A percentile compares a stretch with the other conserved stretches of the same genome.
These are phyloP conservation scores for Volucella inanis DNA, from an alignment of 2,888 invertebrate genomes.

Conservation along the genomic window DNA sequence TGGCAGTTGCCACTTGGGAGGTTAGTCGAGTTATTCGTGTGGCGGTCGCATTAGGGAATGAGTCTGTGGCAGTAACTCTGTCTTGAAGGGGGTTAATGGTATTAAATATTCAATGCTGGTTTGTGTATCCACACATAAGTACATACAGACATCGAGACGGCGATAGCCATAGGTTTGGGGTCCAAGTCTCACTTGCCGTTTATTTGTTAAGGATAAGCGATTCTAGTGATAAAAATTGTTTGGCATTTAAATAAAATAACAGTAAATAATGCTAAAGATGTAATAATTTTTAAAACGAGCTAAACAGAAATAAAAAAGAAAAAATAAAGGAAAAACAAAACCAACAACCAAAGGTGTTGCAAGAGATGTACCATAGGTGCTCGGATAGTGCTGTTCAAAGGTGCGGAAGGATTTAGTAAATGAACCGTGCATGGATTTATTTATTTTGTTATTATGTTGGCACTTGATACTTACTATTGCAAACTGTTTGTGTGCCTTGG, in stretches of 20 bases:
- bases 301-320: not conserved
- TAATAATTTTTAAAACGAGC: conserved; percentile 65
- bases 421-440: conserved; percentile 69
- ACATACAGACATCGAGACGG: conserved; percentile 10
- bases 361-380: not conserved
- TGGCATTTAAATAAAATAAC: conserved; percentile 73
- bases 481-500: conserved; percentile 43
- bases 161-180: not conserved
- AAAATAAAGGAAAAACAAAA: conserved; percentile 4
- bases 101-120: conserved; percentile 68
- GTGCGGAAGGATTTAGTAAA: conserved; percentile 57
- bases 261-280: conserved; percentile 73
- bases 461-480: conserved; percentile 55
- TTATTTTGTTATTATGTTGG: conserved; percentile 53
- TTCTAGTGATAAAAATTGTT: conserved; percentile 67
- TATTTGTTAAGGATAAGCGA: conserved; percentile 65
- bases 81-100: conserved; percentile 62
- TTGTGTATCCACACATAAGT: conserved; percentile 7
- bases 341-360: not conserved
- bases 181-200: conserved; percentile 26
- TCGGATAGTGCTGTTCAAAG: conserved; percentile 12
- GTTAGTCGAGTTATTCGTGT: not conserved
- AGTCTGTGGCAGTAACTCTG: conserved; percentile 49
- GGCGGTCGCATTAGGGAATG: conserved; percentile 18
- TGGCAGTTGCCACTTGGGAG: not conserved